Conservation (phyloP, 2,113 vertebrate species). For the Sorex araneus region DNA sequence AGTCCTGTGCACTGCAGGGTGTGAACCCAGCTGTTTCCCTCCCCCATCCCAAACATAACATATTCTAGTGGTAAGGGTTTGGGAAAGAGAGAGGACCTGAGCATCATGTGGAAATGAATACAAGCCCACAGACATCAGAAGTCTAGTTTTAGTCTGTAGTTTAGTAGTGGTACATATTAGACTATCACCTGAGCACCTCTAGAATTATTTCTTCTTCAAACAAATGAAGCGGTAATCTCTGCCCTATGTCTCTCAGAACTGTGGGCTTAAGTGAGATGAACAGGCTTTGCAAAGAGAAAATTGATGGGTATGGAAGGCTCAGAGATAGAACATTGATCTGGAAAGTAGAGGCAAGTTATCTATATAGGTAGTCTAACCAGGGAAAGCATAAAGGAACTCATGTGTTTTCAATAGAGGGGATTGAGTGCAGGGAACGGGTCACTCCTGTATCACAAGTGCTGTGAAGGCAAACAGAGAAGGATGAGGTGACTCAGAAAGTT, state of each 20-base stretch:
- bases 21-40: too few relatives aligned
- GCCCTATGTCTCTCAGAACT: not conserved
- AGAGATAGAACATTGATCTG: not conserved
- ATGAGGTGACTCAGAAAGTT: not conserved
- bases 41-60: slow-evolving; percentile 16
- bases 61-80: slow-evolving; percentile 31
- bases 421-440: not conserved
- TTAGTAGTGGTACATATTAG: not conserved
- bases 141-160: not conserved
- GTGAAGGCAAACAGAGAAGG: not conserved
- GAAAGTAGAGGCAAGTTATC: not conserved
- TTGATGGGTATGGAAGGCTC: not conserved
- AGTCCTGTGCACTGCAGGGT: too few relatives aligned
- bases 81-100: not conserved
- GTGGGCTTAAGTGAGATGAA: not conserved
- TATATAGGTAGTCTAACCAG: not conserved
- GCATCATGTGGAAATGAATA: slow-evolving; percentile 69
- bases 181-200: not conserved
- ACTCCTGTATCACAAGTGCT: not conserved
- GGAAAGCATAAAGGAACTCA: not conserved
- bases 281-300: not conserved
- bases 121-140: slow-evolving; percentile 11
- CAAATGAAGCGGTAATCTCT: not conserved
- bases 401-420: not conserved
- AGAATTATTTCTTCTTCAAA: not conserved